Evolutionary conservation across 2,797 vertebrate species (phyloP).

Genomic region (Spinus pinus): DNA sequence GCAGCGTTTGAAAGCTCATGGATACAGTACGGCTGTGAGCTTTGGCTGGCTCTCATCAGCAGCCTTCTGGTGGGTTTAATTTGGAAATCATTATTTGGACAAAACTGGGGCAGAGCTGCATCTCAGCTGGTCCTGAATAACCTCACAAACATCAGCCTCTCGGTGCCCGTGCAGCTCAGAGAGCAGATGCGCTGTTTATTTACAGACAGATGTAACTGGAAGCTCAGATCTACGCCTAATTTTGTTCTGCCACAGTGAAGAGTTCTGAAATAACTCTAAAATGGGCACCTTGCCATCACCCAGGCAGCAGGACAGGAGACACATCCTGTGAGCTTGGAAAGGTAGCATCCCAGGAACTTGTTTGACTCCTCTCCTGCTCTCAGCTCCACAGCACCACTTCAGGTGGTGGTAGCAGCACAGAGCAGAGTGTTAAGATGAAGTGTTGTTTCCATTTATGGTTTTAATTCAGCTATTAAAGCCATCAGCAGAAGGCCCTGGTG

Average conservation of each 20-base stretch:
- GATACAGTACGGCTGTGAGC: neutral
- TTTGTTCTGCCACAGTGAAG: neutral
- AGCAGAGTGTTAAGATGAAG: neutral
- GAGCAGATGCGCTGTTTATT: neutral
- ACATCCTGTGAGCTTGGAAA: fast-evolving
- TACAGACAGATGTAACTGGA: neutral
- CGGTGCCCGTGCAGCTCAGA: neutral
- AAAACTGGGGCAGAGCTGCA: conserved; percentile 23
- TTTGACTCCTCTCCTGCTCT: neutral
- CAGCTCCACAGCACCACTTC: neutral
- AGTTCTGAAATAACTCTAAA: neutral
- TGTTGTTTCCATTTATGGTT: neutral
- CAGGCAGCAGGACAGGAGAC: neutral
- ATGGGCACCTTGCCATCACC: neutral
- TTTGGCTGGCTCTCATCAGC: neutral
- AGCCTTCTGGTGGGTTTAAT: conserved; percentile 16
- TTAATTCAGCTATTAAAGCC: neutral
- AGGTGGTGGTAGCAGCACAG: neutral
- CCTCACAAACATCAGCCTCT: neutral
- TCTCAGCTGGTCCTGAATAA: neutral
- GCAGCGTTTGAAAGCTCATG: neutral
- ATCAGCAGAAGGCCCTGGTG: neutral
- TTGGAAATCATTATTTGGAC: conserved; percentile 8
- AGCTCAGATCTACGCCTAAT: neutral
- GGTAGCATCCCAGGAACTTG: neutral